These are phyloP conservation scores for Rallus crepitans DNA, from an alignment of 2,797 vertebrate genomes.

Conservation along the genomic window DNA sequence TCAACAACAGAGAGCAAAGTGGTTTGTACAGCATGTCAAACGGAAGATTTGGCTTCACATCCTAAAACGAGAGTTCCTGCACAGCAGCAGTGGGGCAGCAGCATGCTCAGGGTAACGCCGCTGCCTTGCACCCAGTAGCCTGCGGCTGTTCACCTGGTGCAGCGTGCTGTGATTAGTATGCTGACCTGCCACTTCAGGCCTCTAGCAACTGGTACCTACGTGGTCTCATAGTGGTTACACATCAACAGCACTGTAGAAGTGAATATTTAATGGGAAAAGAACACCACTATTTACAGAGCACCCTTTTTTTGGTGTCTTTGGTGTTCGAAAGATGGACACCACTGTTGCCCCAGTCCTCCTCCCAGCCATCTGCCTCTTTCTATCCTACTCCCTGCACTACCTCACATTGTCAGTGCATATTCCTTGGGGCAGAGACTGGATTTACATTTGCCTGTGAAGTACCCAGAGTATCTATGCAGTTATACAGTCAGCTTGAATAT, in stretches of 20 bases:
- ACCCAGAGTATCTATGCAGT: neutral
- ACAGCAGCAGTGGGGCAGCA: neutral
- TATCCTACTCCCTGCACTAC: neutral
- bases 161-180: neutral
- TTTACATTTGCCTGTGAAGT: constrained; percentile 3
- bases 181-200: constrained; percentile 8
- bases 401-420: constrained; percentile 1
- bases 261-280: constrained; percentile 18
- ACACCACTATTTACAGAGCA: neutral
- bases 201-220: constrained; percentile 26
- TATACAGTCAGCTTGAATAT: constrained; percentile 10
- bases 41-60: neutral
- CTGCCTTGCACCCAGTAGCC: constrained; percentile 1
- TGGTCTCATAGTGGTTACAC: neutral
- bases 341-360: neutral
- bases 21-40: fast-evolving
- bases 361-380: neutral
- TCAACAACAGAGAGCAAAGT: neutral
- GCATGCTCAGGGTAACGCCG: neutral
- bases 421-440: neutral
- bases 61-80: neutral
- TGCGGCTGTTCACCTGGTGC: neutral
- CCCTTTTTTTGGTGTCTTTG: neutral
- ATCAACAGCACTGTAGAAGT: constrained; percentile 4
- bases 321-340: neutral